Conservation (phyloP, 2,113 vertebrate species). For the Neogale vison region DNA sequence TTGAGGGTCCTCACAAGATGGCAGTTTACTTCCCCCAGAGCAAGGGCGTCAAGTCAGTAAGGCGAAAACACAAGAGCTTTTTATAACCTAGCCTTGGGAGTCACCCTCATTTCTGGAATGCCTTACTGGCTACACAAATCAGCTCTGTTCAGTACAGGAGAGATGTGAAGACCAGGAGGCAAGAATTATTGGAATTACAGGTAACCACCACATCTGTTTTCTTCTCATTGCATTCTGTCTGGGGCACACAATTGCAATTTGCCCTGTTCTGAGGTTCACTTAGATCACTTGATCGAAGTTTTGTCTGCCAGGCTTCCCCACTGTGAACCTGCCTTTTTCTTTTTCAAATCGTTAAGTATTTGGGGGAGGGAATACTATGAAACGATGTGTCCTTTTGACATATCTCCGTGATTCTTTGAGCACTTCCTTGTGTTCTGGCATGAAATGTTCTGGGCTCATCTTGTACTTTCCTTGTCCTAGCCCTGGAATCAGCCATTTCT, state of each 20-base stretch:
- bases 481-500: neutral
- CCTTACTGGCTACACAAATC: neutral
- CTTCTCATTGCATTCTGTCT: neutral
- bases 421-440: neutral
- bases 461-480: neutral
- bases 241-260: neutral
- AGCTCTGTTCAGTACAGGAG: neutral
- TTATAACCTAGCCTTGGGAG: neutral
- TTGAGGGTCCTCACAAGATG: neutral
- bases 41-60: neutral
- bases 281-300: neutral
- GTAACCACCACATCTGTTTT: neutral
- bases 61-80: neutral
- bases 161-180: neutral
- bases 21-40: neutral
- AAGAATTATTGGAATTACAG: neutral
- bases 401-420: neutral
- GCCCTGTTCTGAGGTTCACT: neutral
- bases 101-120: constrained; percentile 6
- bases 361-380: neutral
- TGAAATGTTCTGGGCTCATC: neutral
- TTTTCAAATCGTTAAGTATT: neutral
- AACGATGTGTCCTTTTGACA: neutral
- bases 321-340: neutral
- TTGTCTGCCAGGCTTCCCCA: neutral